Evolutionary conservation across 2,797 vertebrate genomes (phyloP), one percentile per base, ranked within the genome.

Genomic region (Coilia nasus): DNA sequence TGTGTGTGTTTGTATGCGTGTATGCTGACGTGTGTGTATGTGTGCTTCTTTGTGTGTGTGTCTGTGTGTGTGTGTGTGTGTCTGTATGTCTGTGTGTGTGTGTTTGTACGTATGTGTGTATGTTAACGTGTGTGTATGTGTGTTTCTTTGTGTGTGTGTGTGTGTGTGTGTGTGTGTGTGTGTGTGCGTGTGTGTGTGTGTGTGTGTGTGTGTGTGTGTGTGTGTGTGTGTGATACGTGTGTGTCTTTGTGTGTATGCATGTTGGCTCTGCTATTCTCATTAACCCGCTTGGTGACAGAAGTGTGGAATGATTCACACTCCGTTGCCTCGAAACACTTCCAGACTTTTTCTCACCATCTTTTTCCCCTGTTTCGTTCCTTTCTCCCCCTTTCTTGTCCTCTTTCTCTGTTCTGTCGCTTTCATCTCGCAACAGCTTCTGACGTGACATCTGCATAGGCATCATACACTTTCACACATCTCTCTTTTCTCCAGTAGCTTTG

Each of bases 231-330:
- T 14, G 44, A 19, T 67, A 19, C 87, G 82, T 81, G 82, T 81
- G 81, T 89, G 88, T 92, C 80, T 89, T 67, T 82, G 86, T 82
- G 87, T 84, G 87, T n/a, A 56, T 83, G 86, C 80, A 87, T 88
- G 71, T 75, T 44, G 81, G 83, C 82, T 78, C 82, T 57, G 90
- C 92, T 94, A 88, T 91, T 91, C 93, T 95, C 93, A 94, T 94
- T 94, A 94, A 93, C 90, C 93, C 89, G 92, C 54, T 21, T 91
- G 90, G 90, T 91, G 93, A 94, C 93, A 93, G 92, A 91, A 92
- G 92, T 94, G 93, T 92, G 90, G 90, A 92, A 92, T 93, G 91
- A 94, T 94, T 93, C 92, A 93, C 92, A 93, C 91, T 90, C 92
- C 56, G 56, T 91, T 91, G 91, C 92, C 90, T 90, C 87, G 81